Evolutionary conservation across 1,140 invertebrate genomes (phyloP).

Genomic region (Cydia splendana): DNA sequence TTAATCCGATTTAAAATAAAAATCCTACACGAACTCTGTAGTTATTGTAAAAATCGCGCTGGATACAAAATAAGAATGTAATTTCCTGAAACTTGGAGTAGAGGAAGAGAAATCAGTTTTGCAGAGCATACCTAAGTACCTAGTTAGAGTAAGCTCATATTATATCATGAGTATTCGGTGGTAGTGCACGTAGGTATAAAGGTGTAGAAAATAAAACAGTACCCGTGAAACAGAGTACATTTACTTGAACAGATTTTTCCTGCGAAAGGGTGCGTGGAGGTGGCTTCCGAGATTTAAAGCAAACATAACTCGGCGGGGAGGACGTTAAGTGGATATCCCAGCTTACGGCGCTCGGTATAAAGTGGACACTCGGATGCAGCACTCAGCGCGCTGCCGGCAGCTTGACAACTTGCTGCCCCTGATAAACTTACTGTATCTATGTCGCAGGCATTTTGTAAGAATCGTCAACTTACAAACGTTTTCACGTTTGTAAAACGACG

Average conservation of each 20-base stretch:
- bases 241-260: constrained; percentile 25
- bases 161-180: background rate
- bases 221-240: constrained; percentile 22
- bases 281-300: constrained; percentile 34
- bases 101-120: constrained; percentile 10
- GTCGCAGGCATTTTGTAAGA: too few species aligned
- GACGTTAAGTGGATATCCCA: constrained; percentile 26
- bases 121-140: background rate
- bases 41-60: constrained; percentile 26
- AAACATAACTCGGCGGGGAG: constrained; percentile 31
- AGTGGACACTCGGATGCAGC: constrained; percentile 28
- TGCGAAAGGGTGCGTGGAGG: constrained; percentile 14
- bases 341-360: constrained; percentile 22
- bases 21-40: background rate
- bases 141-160: constrained; percentile 1
- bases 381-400: constrained; percentile 8
- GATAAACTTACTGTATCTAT: background rate
- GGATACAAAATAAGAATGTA: constrained; percentile 21
- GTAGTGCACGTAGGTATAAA: background rate
- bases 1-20: background rate
- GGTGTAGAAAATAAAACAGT: constrained; percentile 25
- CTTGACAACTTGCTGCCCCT: background rate
- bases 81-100: background rate
- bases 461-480: too few species aligned
- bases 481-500: too few species aligned